Conservation (phyloP, 1,140 invertebrate species). For the Ostrea denselamellosa region DNA sequence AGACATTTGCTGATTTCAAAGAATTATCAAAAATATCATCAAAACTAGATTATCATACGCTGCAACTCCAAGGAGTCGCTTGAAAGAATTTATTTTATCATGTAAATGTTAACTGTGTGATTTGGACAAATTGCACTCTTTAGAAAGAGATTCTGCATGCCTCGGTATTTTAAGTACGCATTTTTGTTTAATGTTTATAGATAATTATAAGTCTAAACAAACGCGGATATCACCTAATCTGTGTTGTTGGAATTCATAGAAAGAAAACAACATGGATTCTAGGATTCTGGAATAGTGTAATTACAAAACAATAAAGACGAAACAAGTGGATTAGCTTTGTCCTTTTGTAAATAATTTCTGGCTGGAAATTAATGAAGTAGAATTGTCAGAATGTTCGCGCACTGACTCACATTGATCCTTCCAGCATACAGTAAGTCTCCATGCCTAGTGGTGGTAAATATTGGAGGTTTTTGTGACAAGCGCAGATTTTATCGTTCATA, state of each 20-base stretch:
- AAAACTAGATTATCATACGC: neutral
- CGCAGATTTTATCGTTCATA: no score
- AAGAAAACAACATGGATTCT: neutral
- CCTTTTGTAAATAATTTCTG: slow-evolving; percentile 9
- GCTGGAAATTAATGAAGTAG: neutral
- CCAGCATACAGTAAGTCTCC: no score
- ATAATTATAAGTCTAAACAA: neutral
- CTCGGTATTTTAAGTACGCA: neutral
- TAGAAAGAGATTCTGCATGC: neutral
- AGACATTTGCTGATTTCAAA: slow-evolving; percentile 25
- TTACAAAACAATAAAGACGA: neutral
- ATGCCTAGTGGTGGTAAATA: no score
- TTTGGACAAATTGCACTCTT: slow-evolving; percentile 10
- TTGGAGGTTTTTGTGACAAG: no score
- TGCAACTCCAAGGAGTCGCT: slow-evolving; percentile 13
- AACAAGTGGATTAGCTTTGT: neutral
- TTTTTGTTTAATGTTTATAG: neutral
- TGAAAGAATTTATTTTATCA: slow-evolving; percentile 14
- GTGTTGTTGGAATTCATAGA: neutral
- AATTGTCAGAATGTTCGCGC: neutral
- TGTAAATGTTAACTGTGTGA: neutral
- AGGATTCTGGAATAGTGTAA: neutral
- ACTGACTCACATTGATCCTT: neutral
- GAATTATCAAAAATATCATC: slow-evolving; percentile 10
- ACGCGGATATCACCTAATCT: neutral